Evolutionary conservation across 1,140 invertebrate species (phyloP).

Genomic region (Antheraea mylitta): DNA sequence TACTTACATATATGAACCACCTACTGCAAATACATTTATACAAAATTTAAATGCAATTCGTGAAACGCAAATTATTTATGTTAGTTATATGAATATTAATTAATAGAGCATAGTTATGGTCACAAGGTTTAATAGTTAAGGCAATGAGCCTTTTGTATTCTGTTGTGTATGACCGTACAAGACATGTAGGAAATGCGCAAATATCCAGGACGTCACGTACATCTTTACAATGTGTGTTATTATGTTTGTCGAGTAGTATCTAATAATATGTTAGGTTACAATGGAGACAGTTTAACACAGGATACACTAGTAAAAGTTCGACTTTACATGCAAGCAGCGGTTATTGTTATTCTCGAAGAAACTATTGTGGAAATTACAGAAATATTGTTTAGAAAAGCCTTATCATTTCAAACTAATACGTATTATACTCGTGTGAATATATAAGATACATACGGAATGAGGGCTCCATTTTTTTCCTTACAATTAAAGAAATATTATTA

Average conservation of each 20-base stretch:
- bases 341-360: no score
- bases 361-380: no score
- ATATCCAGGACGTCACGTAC: conserved; percentile 10
- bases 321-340: not conserved
- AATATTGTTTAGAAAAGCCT: no score
- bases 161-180: conserved; percentile 34
- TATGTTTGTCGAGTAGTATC: not conserved
- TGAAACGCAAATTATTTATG: conserved; percentile 57
- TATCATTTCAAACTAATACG: no score
- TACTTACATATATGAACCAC: conserved; percentile 55
- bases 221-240: conserved; percentile 4
- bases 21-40: conserved; percentile 52
- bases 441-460: no score
- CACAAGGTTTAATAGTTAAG: conserved; percentile 33
- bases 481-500: no score
- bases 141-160: conserved; percentile 46
- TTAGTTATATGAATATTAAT: conserved; percentile 64
- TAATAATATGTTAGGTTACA: not conserved
- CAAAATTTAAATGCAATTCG: conserved; percentile 65
- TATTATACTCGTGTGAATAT: no score
- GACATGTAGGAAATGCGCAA: conserved; percentile 28
- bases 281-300: not conserved
- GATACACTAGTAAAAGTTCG: not conserved
- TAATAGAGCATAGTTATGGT: conserved; percentile 35
- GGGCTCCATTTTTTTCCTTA: no score